These are phyloP conservation scores for Rattus rattus DNA, from an alignment of 2,113 vertebrate species.

Conservation along the genomic window DNA sequence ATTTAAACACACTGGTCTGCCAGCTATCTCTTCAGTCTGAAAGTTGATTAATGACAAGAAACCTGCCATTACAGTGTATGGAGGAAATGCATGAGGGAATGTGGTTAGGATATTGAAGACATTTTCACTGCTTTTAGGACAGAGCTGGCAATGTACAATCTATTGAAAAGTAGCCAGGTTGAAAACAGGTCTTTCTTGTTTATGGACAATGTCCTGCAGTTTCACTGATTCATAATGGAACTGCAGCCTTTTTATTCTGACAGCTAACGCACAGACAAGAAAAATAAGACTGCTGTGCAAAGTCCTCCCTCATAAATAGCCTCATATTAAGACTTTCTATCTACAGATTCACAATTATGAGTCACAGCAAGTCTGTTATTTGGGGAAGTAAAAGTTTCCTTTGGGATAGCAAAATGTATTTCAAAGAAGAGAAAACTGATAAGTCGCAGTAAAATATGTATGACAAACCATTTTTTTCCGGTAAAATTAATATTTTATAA, in stretches of 20 bases:
- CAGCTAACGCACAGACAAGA: slow-evolving; percentile 57
- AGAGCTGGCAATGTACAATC: slow-evolving; percentile 37
- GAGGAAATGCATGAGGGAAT: neutral
- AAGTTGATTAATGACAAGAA: slow-evolving; percentile 63
- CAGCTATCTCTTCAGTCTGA: slow-evolving; percentile 49
- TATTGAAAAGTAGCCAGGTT: slow-evolving; percentile 42
- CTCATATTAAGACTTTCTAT: neutral
- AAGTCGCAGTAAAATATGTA: slow-evolving; percentile 19
- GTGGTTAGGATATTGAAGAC: neutral
- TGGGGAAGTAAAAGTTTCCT: neutral
- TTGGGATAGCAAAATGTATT: neutral
- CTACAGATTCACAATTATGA: neutral
- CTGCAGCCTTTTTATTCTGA: slow-evolving; percentile 55
- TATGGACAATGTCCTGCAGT: slow-evolving; percentile 43
- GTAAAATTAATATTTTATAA: neutral
- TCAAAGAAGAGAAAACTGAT: slow-evolving; percentile 19
- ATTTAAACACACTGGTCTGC: slow-evolving; percentile 52
- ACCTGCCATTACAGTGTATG: neutral
- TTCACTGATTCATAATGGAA: slow-evolving; percentile 58
- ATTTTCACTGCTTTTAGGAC: slow-evolving; percentile 50
- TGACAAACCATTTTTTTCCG: neutral
- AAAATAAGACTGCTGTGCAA: slow-evolving; percentile 43
- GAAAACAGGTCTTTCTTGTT: slow-evolving; percentile 25
- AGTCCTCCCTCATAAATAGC: neutral
- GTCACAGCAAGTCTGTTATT: neutral